Evolutionary conservation across 1,140 invertebrate species (phyloP).

Genomic region (Oscheius sp.): DNA sequence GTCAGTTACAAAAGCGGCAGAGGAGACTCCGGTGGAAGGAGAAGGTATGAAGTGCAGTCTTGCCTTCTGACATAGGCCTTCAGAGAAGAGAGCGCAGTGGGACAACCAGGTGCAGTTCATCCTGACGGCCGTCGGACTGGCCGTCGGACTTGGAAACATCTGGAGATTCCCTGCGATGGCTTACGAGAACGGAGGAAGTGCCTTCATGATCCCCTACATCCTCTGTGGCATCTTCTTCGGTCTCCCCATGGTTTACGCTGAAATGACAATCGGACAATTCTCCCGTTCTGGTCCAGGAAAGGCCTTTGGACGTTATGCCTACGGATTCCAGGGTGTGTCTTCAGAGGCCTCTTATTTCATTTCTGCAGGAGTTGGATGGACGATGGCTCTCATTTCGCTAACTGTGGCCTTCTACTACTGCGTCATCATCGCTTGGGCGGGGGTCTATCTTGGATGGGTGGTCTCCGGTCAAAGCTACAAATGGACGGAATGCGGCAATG

Average conservation of each 20-base stretch:
- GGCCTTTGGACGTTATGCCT: neutral
- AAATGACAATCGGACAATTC: conserved; percentile 24
- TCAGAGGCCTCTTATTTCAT: too few species aligned
- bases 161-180: conserved; percentile 92
- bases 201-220: conserved; percentile 31
- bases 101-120: conserved; percentile 83
- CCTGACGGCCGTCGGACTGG: conserved; percentile 83
- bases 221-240: conserved; percentile 16
- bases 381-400: neutral
- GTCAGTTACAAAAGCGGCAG: too few species aligned
- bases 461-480: neutral
- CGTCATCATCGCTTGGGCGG: neutral
- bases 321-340: neutral
- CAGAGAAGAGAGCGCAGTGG: too few species aligned
- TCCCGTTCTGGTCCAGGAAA: neutral
- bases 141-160: conserved; percentile 82
- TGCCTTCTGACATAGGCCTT: too few species aligned
- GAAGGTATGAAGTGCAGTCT: too few species aligned
- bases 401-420: conserved; percentile 1
- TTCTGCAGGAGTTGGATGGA: conserved; percentile 19
- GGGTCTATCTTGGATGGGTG: neutral
- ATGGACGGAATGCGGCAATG: conserved; percentile 10
- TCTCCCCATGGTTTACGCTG: conserved; percentile 27
- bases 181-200: conserved; percentile 89
- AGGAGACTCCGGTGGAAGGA: too few species aligned